These are phyloP conservation scores for Struthio camelus DNA, from an alignment of 2,113 vertebrate genomes.

Conservation along the genomic window DNA sequence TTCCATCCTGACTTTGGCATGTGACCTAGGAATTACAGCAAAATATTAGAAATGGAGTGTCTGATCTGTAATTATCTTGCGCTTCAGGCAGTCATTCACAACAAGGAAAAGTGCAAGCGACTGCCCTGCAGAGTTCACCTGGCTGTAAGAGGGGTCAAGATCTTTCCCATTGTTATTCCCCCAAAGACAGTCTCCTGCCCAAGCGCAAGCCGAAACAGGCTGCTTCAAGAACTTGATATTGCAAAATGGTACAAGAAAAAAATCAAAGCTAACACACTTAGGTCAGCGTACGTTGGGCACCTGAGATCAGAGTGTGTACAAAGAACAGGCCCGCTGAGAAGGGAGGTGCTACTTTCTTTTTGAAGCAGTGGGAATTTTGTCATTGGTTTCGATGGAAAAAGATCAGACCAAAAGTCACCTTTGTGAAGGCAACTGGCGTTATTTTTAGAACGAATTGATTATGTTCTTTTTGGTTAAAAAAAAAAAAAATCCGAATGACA, in stretches of 20 bases:
- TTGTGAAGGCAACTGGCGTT: neutral
- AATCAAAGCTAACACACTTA: neutral
- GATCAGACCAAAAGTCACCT: neutral
- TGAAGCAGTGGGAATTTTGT: neutral
- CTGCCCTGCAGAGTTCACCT: neutral
- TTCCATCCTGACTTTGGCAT: neutral
- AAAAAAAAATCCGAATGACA: neutral
- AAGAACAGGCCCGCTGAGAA: neutral
- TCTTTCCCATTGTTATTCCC: neutral
- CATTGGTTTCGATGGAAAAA: neutral
- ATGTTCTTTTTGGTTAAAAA: neutral
- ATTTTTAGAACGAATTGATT: neutral
- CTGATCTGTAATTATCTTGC: neutral
- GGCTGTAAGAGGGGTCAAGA: neutral
- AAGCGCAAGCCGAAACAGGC: neutral
- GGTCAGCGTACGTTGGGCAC: too few relatives aligned
- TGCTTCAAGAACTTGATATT: neutral
- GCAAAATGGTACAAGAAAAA: neutral
- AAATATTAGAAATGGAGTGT: neutral
- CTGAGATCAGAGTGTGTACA: neutral
- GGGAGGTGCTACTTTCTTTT: neutral
- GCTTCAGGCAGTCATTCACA: fast-evolving
- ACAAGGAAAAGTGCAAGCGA: neutral
- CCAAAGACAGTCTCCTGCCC: neutral
- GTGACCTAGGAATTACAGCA: neutral